Conservation (phyloP, 2,888 invertebrate genomes). For the Urechis unicinctus region DNA sequence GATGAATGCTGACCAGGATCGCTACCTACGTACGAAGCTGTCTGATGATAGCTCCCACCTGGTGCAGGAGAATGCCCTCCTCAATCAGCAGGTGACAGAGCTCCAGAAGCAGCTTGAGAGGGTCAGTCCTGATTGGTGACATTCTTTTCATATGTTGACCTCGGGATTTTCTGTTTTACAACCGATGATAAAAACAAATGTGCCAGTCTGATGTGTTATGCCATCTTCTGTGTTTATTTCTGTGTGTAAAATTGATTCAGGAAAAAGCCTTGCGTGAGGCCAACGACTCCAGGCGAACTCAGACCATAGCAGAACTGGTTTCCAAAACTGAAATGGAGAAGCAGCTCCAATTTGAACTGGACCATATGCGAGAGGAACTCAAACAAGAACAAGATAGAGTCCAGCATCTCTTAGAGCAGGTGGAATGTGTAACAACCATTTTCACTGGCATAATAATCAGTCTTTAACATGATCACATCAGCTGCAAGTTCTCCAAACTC, state of each 20-base stretch:
- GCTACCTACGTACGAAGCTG: conserved; percentile 37
- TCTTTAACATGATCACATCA: too few species aligned
- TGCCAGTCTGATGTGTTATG: too few species aligned
- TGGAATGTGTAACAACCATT: conserved; percentile 7
- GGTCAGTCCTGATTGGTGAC: conserved; percentile 27
- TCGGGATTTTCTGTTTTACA: too few species aligned
- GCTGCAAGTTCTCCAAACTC: too few species aligned
- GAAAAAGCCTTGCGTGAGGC: conserved; percentile 35
- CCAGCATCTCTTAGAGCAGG: conserved; percentile 34
- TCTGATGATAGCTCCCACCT: conserved; percentile 37
- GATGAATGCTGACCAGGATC: conserved; percentile 38
- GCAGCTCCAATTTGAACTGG: conserved; percentile 31
- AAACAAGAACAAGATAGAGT: conserved; percentile 33
- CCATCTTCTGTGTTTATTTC: too few species aligned
- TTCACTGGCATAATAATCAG: too few species aligned
- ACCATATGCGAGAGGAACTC: conserved; percentile 31
- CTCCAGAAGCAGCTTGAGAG: conserved; percentile 35
- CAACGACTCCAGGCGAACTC: conserved; percentile 32
- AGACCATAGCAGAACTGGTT: conserved; percentile 32
- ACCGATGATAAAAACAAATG: too few species aligned
- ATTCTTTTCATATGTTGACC: too few species aligned
- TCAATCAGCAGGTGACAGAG: conserved; percentile 37
- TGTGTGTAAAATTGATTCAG: too few species aligned
- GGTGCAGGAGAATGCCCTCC: conserved; percentile 37
- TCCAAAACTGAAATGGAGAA: conserved; percentile 35